phyloP scores from a whole-genome alignment of 2,113 vertebrate species.

The Anolis carolinensis region DNA sequence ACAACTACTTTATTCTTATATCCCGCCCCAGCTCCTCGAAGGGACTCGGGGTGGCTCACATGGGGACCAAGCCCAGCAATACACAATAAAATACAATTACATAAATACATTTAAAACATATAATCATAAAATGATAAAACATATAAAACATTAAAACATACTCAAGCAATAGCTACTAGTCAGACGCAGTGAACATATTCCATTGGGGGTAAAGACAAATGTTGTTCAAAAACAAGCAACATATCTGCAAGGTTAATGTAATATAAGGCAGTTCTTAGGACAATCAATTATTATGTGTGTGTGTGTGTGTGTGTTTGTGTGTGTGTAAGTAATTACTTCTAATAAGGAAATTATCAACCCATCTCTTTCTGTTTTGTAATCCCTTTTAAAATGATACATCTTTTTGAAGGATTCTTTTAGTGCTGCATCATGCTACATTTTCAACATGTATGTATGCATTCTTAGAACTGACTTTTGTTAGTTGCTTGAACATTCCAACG shows the following conservation, averaged over 20 bases:
- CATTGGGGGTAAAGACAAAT: no score
- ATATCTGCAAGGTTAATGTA: constrained; percentile 8
- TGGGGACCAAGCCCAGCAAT: no score
- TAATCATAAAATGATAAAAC: no score
- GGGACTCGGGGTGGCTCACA: no score
- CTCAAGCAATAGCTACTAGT: no score
- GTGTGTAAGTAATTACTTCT: background rate
- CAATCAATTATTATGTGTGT: constrained; percentile 3
- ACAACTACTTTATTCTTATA: no score
- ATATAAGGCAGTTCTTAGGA: constrained; percentile 9
- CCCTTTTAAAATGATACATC: constrained; percentile 12
- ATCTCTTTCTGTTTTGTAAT: constrained; percentile 36
- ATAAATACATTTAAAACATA: no score
- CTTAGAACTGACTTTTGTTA: background rate
- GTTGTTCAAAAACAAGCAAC: constrained; percentile 46
- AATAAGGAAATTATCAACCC: constrained; percentile 25
- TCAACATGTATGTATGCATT: background rate
- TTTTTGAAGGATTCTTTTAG: constrained; percentile 37
- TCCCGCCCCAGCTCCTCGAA: no score
- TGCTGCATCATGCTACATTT: background rate
- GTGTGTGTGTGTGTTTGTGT: no score
- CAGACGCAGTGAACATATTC: no score
- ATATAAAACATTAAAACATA: no score
- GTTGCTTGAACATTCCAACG: background rate
- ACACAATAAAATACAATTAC: no score